Base-by-base conservation (phyloP, 2,113 vertebrate species). In the Alexandromys fortis region DNA sequence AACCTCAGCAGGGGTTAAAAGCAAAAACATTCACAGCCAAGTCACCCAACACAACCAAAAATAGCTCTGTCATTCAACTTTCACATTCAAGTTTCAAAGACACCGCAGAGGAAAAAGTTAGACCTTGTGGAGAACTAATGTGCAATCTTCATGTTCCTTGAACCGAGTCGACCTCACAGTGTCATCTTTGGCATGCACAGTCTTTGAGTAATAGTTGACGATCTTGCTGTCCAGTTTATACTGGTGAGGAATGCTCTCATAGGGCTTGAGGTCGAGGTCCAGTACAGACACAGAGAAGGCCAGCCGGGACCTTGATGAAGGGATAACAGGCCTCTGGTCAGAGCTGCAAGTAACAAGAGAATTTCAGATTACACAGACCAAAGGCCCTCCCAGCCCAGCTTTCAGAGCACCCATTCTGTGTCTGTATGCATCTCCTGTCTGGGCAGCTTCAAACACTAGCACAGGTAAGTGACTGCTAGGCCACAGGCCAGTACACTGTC, bases 181-280 rank as follows among this genome's bases (percentile, higher is more conserved):
- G 26, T 98, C 98, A 1, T 99, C 99, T 96, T 98, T 98, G 98
- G 98, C 97, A 89, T 96, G 98, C 82, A 98, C 98, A 13, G 98
- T 99, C 98, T 99, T 99, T 96, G 99, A 95, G 97, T 99, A 99
- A 97, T 99, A 99, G 97, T 98, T 99, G 85, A 99, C 99, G 5
- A 99, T 99, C 98, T 99, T 99, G 97, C 99, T 98, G 92, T 99
- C 99, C 0, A 99, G 98, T 79, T 98, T 99, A 97, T 99, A 98
- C 98, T 99, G 99, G 86, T 99, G 98, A 52, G 99, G 99, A 88
- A 99, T 99, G 98, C 99, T 99, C 95, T 99, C 99, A 0, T 99
- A 99, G 0, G 99, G 99, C 96, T 99, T 99, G 5, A 99, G 99
- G 96, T 99, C 99, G 12, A 99, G 98, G 95, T 99, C 99, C 98